Percentiles rank a stretch among this genome's conserved stretches.
These are phyloP conservation scores for Fistularia tabacaria DNA, from an alignment of 2,797 vertebrate species.

Conservation along the genomic window DNA sequence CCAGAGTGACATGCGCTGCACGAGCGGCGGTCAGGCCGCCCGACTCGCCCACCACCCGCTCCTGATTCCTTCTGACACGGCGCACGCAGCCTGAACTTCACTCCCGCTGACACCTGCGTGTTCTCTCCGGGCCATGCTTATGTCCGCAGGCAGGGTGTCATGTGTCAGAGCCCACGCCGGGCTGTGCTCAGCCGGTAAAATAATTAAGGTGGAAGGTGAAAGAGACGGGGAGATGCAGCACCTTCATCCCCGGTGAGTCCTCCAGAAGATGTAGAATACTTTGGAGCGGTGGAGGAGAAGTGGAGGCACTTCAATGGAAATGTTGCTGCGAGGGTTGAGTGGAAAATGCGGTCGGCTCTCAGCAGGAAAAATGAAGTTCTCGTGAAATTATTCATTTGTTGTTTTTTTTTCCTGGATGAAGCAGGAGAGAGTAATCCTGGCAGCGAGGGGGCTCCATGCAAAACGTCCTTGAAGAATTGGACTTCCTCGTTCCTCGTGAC, in stretches of 20 bases:
- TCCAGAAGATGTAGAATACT: conserved; percentile 23
- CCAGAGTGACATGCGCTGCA: conserved; percentile 52
- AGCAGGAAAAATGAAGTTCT: conserved; percentile 15
- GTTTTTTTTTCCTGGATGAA: conserved; percentile 17
- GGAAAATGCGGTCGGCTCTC: conserved; percentile 20
- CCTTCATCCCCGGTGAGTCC: conserved; percentile 18
- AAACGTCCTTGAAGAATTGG: conserved; percentile 42
- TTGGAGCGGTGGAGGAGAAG: conserved; percentile 23
- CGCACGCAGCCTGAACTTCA: conserved; percentile 24
- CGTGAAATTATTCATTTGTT: conserved; percentile 41
- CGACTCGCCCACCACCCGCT: conserved; percentile 9
- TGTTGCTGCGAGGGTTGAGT: conserved; percentile 25
- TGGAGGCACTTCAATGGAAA: conserved; percentile 32
- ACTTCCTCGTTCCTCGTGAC: conserved; percentile 41
- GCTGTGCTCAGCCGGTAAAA: not conserved
- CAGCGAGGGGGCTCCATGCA: conserved; percentile 9
- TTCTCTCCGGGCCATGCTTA: conserved; percentile 29
- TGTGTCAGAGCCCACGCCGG: conserved; percentile 17
- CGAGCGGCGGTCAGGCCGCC: conserved; percentile 48
- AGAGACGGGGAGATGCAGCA: conserved; percentile 8
- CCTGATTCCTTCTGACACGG: conserved; percentile 50
- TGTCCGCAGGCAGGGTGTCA: conserved; percentile 40
- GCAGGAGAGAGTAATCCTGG: conserved; percentile 22
- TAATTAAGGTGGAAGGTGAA: conserved; percentile 63
- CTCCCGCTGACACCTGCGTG: conserved; percentile 52